Percentiles rank a stretch among this genome's conserved stretches.
Conservation (phyloP, 2,113 vertebrate genomes). For the Arvicanthis niloticus region DNA sequence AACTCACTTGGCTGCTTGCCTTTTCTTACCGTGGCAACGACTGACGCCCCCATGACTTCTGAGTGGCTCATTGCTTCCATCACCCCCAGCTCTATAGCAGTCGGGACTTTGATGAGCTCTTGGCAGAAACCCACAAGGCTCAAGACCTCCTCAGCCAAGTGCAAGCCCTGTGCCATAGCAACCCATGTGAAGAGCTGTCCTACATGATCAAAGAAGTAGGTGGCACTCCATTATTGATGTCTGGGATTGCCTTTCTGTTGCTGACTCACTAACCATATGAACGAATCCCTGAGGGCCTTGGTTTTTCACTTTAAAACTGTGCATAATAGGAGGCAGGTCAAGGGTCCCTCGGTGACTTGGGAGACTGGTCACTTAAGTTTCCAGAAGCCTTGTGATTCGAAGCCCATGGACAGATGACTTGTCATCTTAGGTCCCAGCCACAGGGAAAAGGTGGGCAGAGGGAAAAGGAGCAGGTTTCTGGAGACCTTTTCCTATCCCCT, state of each 20-base stretch:
- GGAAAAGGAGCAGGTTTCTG: not conserved
- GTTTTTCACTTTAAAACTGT: not conserved
- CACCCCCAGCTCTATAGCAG: constrained; percentile 82
- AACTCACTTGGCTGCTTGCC: not conserved
- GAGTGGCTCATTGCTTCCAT: not conserved
- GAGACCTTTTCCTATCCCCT: not conserved
- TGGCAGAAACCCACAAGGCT: constrained; percentile 87
- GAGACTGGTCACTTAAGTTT: not conserved
- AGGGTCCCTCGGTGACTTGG: not conserved
- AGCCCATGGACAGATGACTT: not conserved
- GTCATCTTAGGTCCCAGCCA: not conserved
- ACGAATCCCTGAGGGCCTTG: not conserved
- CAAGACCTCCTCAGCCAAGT: constrained; percentile 82
- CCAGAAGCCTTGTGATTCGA: not conserved
- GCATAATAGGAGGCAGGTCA: not conserved
- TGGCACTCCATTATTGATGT: not conserved
- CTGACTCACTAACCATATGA: not conserved
- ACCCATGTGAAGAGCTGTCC: constrained; percentile 67
- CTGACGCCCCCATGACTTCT: not conserved
- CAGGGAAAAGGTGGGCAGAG: not conserved
- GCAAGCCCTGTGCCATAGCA: constrained; percentile 78
- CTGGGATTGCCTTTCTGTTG: not conserved
- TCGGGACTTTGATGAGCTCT: constrained; percentile 85
- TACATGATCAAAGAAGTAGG: constrained; percentile 82
- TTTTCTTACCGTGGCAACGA: not conserved